These are phyloP conservation scores for Aphelinus atriplicis DNA, from an alignment of 1,140 invertebrate genomes.

Conservation along the genomic window DNA sequence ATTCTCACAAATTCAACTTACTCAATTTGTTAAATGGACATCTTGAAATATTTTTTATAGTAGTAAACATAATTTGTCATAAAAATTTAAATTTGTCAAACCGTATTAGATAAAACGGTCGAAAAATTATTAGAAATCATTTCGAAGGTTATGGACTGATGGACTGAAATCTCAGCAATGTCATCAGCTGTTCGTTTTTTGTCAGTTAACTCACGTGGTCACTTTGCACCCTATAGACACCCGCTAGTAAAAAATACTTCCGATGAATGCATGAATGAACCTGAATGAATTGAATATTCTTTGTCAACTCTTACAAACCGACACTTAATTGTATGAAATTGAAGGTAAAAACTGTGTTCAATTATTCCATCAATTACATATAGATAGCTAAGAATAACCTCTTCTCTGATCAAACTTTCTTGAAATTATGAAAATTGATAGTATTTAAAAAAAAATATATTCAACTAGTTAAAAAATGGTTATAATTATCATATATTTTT, in stretches of 20 bases:
- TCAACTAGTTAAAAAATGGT: no score
- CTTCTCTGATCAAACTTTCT: no score
- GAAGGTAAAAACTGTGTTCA: no score
- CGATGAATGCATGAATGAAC: neutral
- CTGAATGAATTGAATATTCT: neutral
- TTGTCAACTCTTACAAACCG: neutral
- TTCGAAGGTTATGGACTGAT: neutral
- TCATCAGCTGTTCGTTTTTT: neutral
- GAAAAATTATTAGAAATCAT: conserved; percentile 12
- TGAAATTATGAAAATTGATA: no score
- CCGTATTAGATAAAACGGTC: neutral
- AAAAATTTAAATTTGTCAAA: neutral
- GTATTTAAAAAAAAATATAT: no score
- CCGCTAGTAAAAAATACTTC: neutral
- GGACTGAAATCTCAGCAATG: neutral
- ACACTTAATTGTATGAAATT: no score
- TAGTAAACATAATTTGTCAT: conserved; percentile 31
- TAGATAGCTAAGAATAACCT: no score
- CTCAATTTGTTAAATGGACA: conserved; percentile 29
- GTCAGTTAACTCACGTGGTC: neutral
- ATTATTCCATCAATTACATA: no score
- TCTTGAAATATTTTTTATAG: conserved; percentile 18
- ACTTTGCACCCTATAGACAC: neutral
- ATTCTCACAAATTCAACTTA: conserved; percentile 19
- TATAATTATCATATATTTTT: no score